phyloP scores from a whole-genome alignment of 2,797 vertebrate genomes.

The Naso thynnoides region DNA sequence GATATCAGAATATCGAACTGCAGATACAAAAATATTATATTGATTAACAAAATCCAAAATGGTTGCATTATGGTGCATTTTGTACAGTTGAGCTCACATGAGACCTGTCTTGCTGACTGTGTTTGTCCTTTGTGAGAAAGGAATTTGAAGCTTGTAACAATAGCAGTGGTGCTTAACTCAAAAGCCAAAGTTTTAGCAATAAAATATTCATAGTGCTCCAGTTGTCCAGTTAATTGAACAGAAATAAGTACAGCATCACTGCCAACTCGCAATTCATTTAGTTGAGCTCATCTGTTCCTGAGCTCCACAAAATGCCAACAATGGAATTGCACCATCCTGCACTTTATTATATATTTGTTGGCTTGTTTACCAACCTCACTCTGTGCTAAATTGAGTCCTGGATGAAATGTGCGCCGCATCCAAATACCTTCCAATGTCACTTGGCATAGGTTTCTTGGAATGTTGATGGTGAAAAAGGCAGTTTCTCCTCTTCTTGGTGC shows the following conservation, averaged over 20 bases:
- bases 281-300: conserved; percentile 12
- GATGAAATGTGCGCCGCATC: conserved; percentile 10
- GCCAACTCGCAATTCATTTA: neutral
- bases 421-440: conserved; percentile 4
- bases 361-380: conserved; percentile 14
- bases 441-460: neutral
- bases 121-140: neutral
- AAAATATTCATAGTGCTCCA: neutral
- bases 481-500: neutral
- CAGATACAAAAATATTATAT: neutral
- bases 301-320: neutral
- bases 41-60: neutral
- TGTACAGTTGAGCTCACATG: too few species aligned
- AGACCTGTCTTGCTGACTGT: too few species aligned
- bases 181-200: neutral
- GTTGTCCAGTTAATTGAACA: conserved; percentile 17
- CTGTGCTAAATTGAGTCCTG: conserved; percentile 5
- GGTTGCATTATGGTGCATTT: too few species aligned
- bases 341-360: neutral
- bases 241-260: neutral
- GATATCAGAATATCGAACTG: neutral
- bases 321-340: neutral
- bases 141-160: conserved; percentile 3
- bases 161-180: conserved; percentile 20
- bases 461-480: conserved; percentile 1